Evolutionary conservation across 2,888 invertebrate genomes (phyloP).

Genomic region (Clusia tigrina): DNA sequence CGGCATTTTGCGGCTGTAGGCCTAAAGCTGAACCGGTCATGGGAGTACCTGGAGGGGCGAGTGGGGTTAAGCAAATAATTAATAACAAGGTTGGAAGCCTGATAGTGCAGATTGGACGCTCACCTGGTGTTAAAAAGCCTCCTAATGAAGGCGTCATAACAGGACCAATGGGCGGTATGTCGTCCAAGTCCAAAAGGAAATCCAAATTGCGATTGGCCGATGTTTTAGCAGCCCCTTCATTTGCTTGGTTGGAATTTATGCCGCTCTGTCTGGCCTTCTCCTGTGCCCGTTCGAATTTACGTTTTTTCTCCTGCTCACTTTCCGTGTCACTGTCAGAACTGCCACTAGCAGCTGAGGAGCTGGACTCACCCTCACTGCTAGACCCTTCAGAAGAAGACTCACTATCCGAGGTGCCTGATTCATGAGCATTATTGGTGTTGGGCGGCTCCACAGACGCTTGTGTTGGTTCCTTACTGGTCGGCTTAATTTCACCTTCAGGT

Average conservation of each 20-base stretch:
- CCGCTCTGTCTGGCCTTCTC: slow-evolving; percentile 24
- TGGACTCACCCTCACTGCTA: slow-evolving; percentile 16
- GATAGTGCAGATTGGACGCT: neutral
- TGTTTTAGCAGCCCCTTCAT: neutral
- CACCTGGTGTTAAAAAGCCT: slow-evolving; percentile 76
- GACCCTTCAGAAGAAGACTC: slow-evolving; percentile 21
- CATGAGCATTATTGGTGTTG: slow-evolving; percentile 33
- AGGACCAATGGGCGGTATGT: slow-evolving; percentile 72
- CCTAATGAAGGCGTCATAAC: slow-evolving; percentile 83
- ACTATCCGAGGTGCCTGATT: slow-evolving; percentile 21
- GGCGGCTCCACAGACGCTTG: slow-evolving; percentile 28
- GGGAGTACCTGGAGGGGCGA: slow-evolving; percentile 45
- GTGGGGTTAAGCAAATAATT: neutral
- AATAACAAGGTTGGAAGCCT: neutral
- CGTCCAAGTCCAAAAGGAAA: slow-evolving; percentile 82
- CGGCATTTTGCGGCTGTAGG: slow-evolving; percentile 46
- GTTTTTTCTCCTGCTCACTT: slow-evolving; percentile 57
- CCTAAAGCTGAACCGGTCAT: slow-evolving; percentile 39
- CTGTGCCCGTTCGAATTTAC: slow-evolving; percentile 35
- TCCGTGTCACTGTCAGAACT: slow-evolving; percentile 35
- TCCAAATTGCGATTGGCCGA: slow-evolving; percentile 75
- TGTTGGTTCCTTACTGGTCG: neutral
- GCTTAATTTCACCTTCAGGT: slow-evolving; percentile 22
- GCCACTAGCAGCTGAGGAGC: slow-evolving; percentile 37
- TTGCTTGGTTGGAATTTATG: slow-evolving; percentile 13